phyloP scores from a whole-genome alignment of 2,113 vertebrate species.

The Chloropsis cyanopogon region DNA sequence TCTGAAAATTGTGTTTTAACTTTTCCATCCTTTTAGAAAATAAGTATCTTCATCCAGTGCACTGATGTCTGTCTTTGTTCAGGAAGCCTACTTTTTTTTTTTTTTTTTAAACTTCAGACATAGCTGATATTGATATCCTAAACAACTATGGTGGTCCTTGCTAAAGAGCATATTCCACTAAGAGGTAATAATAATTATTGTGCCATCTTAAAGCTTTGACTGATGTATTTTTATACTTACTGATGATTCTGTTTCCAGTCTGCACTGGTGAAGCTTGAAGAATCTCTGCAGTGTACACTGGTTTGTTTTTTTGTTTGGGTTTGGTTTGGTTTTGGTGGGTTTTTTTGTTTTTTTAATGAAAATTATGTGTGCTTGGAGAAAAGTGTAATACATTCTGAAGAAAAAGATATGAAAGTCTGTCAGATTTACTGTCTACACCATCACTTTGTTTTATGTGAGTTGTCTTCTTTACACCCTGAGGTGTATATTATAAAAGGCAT shows the following conservation, averaged over 20 bases:
- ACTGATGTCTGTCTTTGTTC: not conserved
- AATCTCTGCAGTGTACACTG: not conserved
- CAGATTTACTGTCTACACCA: not conserved
- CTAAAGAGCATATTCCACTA: not conserved
- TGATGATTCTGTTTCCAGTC: not conserved
- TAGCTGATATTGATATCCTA: not conserved
- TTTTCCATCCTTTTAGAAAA: not conserved
- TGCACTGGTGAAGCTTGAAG: not conserved
- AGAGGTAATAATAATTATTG: not conserved
- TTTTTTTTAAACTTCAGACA: not conserved
- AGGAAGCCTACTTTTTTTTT: not conserved
- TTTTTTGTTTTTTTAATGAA: not conserved
- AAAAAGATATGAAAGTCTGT: not conserved
- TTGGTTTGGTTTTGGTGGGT: too few species aligned
- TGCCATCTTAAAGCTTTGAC: not conserved
- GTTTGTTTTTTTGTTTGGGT: not conserved
- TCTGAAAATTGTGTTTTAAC: not conserved
- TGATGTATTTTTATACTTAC: not conserved
- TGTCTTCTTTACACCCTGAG: not conserved
- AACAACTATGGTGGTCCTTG: not conserved
- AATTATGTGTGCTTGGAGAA: not conserved
- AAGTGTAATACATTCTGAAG: not conserved
- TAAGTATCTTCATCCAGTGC: not conserved
- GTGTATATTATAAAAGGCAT: not conserved
- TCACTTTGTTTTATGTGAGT: not conserved